A percentile compares a stretch with the other conserved stretches of the same genome.
Evolutionary conservation across 2,888 invertebrate species (phyloP).

Genomic region (Drosophila setosimentum): DNA sequence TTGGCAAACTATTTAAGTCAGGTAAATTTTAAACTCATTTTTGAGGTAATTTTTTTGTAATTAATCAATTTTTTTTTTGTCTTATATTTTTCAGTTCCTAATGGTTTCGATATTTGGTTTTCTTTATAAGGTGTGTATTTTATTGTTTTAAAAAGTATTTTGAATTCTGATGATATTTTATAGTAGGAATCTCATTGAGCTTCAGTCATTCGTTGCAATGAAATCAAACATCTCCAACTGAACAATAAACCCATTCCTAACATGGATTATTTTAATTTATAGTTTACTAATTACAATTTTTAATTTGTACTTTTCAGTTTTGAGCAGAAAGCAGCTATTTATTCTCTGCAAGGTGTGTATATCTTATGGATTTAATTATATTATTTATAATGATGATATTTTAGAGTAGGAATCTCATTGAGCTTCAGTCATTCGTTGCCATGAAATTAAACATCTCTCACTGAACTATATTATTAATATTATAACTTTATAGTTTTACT

Average conservation of each 20-base stretch:
- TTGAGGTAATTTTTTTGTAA: background rate
- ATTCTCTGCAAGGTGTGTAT: conserved; percentile 37
- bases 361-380: background rate
- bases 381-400: conserved; percentile 56
- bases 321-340: background rate
- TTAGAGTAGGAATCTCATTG: conserved; percentile 81
- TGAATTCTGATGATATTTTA: conserved; percentile 56
- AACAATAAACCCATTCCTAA: conserved; percentile 3
- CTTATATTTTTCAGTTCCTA: conserved; percentile 12
- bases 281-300: conserved; percentile 10
- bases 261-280: background rate
- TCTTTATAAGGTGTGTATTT: conserved; percentile 29
- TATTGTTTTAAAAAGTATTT: background rate
- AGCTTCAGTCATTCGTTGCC: conserved; percentile 75
- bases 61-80: background rate
- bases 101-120: background rate
- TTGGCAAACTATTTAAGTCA: background rate
- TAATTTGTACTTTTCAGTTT: conserved; percentile 12
- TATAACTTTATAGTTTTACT: background rate
- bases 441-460: conserved; percentile 68
- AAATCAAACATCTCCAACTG: conserved; percentile 68
- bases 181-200: conserved; percentile 82
- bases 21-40: conserved; percentile 33
- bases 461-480: conserved; percentile 45
- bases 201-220: conserved; percentile 73